These are phyloP conservation scores for Melolontha melolontha DNA, from an alignment of 2,888 invertebrate species.

Conservation along the genomic window DNA sequence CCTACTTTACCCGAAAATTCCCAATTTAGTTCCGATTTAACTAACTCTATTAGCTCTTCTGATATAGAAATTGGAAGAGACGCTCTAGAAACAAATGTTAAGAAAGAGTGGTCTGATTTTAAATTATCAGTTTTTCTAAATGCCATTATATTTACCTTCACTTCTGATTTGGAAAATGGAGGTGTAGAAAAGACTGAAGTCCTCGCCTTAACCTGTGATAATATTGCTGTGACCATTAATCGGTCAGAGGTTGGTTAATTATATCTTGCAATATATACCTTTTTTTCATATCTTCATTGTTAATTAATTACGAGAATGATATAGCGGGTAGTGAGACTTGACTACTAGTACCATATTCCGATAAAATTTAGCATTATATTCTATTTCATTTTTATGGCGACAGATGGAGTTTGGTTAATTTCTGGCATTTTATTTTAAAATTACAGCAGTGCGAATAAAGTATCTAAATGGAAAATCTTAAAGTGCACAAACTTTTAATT, in stretches of 20 bases:
- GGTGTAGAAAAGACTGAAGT: conserved; percentile 66
- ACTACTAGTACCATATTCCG: too few relatives aligned
- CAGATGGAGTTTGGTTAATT: too few relatives aligned
- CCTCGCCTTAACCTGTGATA: conserved; percentile 65
- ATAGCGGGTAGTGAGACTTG: too few relatives aligned
- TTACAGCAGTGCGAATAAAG: too few relatives aligned
- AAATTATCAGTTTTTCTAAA: conserved; percentile 64
- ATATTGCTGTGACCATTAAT: conserved; percentile 58
- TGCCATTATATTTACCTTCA: conserved; percentile 65
- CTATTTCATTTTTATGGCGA: too few relatives aligned
- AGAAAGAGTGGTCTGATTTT: conserved; percentile 46
- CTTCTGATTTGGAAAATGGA: conserved; percentile 65
- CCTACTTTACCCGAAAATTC: conserved; percentile 45
- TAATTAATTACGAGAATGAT: not conserved
- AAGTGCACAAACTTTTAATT: too few relatives aligned
- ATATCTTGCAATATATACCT: conserved; percentile 44
- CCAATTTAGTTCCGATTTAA: conserved; percentile 17
- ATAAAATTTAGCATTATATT: too few relatives aligned
- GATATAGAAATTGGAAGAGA: conserved; percentile 37
- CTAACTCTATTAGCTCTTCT: conserved; percentile 20
- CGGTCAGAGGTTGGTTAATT: conserved; percentile 58
- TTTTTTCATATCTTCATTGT: not conserved
- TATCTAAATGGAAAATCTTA: too few relatives aligned
- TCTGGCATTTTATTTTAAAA: too few relatives aligned
- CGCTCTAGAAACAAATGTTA: conserved; percentile 19